Base-by-base conservation (phyloP, 2,797 vertebrate genomes). In the Natrix natrix region DNA sequence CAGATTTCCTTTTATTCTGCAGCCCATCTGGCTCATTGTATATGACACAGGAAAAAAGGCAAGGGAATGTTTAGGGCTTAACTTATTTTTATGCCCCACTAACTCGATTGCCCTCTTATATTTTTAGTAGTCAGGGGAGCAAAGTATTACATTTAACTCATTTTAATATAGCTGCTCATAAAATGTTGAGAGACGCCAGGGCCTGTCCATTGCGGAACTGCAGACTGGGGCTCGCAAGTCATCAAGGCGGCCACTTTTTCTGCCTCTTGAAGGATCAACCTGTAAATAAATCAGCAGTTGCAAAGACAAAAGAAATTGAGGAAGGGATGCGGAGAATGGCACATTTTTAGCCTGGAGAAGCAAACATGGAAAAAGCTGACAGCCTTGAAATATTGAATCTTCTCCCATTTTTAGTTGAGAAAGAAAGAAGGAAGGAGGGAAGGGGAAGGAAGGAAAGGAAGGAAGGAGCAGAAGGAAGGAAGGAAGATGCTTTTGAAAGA, bases 61-160 rank as follows among this genome's bases (percentile, higher is more conserved):
- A 94, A 93, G 24, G 74, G 92, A 93, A 90, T 94, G 87, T 94
- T 95, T 94, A 92, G 96, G 60, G n/a, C 94, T 94, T 96, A 83
- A 91, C 94, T 96, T 95, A 86, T 94, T 94, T 97, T 96, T 96
- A 43, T 95, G 97, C 97, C 95, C 94, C 92, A 95, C 94, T 97
- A 92, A 95, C 96, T 97, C 97, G 97, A 97, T 95, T 95, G 93
- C 94, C 91, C 83, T 97, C 92, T 93, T 48, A 28, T 97, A 96
- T 97, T 97, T 96, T 94, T 94, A 93, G 95, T 95, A 92, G 66
- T 97, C 96, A 97, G 96, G 90, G 93, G 96, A 96, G 94, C 95
- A 95, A 94, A 92, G 94, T 97, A 97, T 97, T 96, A 91, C 93
- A 66, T 95, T 97, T 96, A 97, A 92, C 95, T 93, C 37, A 91